These are phyloP conservation scores for Sula dactylatra DNA, from an alignment of 2,113 vertebrate species.

Conservation along the genomic window DNA sequence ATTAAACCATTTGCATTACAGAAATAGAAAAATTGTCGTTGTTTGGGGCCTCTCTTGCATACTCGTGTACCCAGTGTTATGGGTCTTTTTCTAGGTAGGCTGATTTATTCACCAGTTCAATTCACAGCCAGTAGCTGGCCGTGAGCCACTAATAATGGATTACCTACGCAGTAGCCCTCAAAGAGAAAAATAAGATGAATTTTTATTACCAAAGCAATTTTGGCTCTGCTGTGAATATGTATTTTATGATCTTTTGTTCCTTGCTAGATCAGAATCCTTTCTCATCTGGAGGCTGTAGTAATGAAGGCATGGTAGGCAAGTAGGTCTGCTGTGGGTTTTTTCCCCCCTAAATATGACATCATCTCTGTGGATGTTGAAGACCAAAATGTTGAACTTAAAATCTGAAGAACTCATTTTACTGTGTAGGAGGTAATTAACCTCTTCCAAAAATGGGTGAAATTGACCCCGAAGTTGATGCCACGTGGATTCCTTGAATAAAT, in stretches of 20 bases:
- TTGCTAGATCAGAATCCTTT: background rate
- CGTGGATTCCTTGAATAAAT: background rate
- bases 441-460: background rate
- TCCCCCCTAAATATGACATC: background rate
- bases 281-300: background rate
- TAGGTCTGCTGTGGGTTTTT: background rate
- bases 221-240: background rate
- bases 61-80: background rate
- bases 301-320: background rate
- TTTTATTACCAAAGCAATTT: constrained; percentile 13
- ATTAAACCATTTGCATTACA: background rate
- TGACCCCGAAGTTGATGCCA: background rate
- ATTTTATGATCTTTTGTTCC: background rate
- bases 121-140: background rate
- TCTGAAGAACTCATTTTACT: background rate
- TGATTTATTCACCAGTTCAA: constrained; percentile 13
- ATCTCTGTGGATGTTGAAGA: accelerated
- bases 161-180: background rate
- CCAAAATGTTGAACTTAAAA: background rate
- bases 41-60: background rate
- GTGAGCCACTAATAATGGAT: constrained; percentile 9
- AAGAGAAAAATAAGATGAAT: constrained; percentile 14
- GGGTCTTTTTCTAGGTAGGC: background rate
- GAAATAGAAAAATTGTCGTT: background rate
- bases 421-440: background rate